A percentile compares a stretch with the other conserved stretches of the same genome.
Evolutionary conservation across 2,888 invertebrate species (phyloP).

Genomic region (Ophion ventricosus): DNA sequence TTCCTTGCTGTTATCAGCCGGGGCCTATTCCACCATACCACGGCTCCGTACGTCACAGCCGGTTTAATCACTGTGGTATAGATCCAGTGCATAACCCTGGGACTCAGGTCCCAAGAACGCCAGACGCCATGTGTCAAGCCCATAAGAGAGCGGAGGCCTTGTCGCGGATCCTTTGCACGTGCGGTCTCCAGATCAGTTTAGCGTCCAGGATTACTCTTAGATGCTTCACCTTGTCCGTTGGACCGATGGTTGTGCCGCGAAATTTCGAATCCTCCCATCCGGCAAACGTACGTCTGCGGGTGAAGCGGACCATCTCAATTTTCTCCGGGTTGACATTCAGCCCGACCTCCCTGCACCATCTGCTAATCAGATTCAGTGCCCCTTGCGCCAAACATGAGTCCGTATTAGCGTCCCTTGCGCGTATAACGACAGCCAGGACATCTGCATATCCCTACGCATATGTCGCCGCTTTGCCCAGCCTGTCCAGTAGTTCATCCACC

Average conservation of each 20-base stretch:
- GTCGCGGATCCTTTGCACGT: too few species aligned
- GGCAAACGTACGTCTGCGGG: not conserved
- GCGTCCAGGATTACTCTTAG: constrained; percentile 54
- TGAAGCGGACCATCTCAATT: constrained; percentile 25
- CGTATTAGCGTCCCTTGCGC: not conserved
- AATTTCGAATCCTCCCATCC: too few species aligned
- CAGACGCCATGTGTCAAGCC: constrained; percentile 3
- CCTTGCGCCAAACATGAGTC: not conserved
- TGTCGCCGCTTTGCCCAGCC: constrained; percentile 18
- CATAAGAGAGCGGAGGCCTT: not conserved
- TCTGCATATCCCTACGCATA: constrained; percentile 17
- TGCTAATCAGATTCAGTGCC: constrained; percentile 29
- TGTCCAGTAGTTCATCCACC: constrained; percentile 63
- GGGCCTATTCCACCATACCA: constrained; percentile 48
- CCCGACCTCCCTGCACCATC: constrained; percentile 11
- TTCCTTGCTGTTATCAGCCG: constrained; percentile 23
- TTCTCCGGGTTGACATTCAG: constrained; percentile 47
- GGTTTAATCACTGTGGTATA: constrained; percentile 55
- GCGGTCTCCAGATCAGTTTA: constrained; percentile 28
- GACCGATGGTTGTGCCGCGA: not conserved
- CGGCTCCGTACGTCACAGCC: constrained; percentile 30
- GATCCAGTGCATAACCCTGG: constrained; percentile 50
- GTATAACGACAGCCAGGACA: constrained; percentile 23
- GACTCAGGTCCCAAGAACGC: constrained; percentile 53
- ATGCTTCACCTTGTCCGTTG: constrained; percentile 28